These are phyloP conservation scores for Agelastica alni DNA, from an alignment of 2,888 invertebrate species.

Conservation along the genomic window DNA sequence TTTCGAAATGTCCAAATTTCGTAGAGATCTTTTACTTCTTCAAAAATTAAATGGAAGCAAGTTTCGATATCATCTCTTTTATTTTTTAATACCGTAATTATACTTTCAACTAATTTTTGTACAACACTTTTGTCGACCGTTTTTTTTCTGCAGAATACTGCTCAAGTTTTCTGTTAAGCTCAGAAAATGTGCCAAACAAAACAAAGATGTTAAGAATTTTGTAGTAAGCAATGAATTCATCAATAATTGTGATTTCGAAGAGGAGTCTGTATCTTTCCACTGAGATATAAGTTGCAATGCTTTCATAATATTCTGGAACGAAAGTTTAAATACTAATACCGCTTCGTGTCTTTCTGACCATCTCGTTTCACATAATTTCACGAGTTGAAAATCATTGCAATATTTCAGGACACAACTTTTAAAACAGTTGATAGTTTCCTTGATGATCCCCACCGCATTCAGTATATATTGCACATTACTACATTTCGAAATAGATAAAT, in stretches of 20 bases:
- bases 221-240: constrained; percentile 3
- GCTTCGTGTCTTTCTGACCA: constrained; percentile 19
- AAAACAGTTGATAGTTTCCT: constrained; percentile 24
- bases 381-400: background rate
- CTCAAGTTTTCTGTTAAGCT: too few species aligned
- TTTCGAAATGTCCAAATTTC: too few species aligned
- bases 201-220: too few species aligned
- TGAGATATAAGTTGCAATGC: constrained; percentile 16
- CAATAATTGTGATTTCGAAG: constrained; percentile 13
- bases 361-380: constrained; percentile 12
- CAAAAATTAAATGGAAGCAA: too few species aligned
- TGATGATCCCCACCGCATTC: constrained; percentile 22
- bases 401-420: constrained; percentile 11
- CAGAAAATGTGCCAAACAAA: too few species aligned
- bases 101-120: too few species aligned
- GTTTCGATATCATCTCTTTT: too few species aligned
- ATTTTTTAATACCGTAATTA: too few species aligned
- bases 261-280: constrained; percentile 14
- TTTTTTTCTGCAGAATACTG: too few species aligned
- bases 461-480: constrained; percentile 17
- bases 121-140: too few species aligned
- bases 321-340: constrained; percentile 10
- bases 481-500: constrained; percentile 20
- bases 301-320: constrained; percentile 9
- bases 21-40: too few species aligned